Base-by-base conservation (phyloP, 2,888 invertebrate species). In the Campopleginae sp. region DNA sequence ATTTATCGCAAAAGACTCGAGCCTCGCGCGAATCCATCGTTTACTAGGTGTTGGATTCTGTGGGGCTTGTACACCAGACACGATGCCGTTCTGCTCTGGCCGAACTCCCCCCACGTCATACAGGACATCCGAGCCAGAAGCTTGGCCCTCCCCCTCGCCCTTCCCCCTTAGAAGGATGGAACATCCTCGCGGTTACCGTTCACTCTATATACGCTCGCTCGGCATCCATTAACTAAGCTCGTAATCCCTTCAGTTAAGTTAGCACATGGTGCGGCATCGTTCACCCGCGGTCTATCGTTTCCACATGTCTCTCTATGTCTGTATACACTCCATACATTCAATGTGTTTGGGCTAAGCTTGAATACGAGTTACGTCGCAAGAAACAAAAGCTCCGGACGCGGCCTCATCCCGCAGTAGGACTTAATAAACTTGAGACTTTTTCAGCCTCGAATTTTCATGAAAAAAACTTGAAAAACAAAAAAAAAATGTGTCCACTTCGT, bases 201-300 rank as follows among this genome's bases (percentile, higher is more conserved):
- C 87, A 88, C 88, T 87, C 87, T 91, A 70, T 82, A 77, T 80
- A 89, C 14, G 33, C 51, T 27, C n/a, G n/a, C n/a, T 87, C 89
- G 89, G 91, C 92, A 91, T 93, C 92, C 92, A 93, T 93, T 93
- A 93, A 92, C 93, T 92, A 92, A 92, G 91, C 93, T 90, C 88
- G 90, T 93, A 93, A 93, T 92, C 92, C 91, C 91, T 91, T 90
- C 91, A 89, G 92, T 92, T 92, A 92, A 92, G 93, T 92, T 92
- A 92, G 92, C 93, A 93, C 92, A 93, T 93, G 93, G 92, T 92
- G 88, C 88, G 80, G 87, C 76, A 78, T 80, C 61, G 70, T 74
- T 79, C 88, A 89, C 88, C 84, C 89, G 85, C 87, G 89, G 90
- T 90, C 90, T 88, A 90, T 88, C 90, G 90, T 91, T 86, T 46